phyloP scores from a whole-genome alignment of 2,797 vertebrate genomes.

The Tangara arthus region DNA sequence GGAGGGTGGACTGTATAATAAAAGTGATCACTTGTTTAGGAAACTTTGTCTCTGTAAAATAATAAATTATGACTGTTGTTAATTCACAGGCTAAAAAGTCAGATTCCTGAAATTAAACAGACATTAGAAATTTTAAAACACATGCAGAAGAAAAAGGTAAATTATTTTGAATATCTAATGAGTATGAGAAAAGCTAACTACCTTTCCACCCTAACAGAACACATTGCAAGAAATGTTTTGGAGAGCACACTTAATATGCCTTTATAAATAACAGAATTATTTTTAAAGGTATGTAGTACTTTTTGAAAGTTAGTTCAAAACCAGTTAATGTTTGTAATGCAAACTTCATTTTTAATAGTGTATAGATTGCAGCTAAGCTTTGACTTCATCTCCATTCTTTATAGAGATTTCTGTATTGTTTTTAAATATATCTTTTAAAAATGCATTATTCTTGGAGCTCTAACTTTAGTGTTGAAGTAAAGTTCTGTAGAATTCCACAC shows the following conservation, averaged over 20 bases:
- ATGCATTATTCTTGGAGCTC: not conserved
- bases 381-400: not conserved
- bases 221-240: slow-evolving; percentile 58
- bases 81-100: slow-evolving; percentile 89
- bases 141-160: slow-evolving; percentile 99
- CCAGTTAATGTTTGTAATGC: not conserved
- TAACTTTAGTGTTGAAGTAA: not conserved
- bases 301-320: slow-evolving; percentile 39
- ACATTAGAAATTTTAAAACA: slow-evolving; percentile 97
- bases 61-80: slow-evolving; percentile 62
- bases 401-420: not conserved
- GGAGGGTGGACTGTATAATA: slow-evolving; percentile 2
- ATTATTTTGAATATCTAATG: slow-evolving; percentile 60
- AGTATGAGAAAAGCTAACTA: slow-evolving; percentile 51
- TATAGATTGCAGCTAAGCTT: slow-evolving; percentile 12
- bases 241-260: slow-evolving; percentile 59
- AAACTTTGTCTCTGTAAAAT: slow-evolving; percentile 49
- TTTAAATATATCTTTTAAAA: not conserved
- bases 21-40: slow-evolving; percentile 28
- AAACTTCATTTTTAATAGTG: not conserved
- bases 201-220: slow-evolving; percentile 56
- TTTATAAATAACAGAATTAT: slow-evolving; percentile 63
- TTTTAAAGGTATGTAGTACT: slow-evolving; percentile 58
- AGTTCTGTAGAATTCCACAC: not conserved
- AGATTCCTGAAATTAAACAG: slow-evolving; percentile 98